Percentiles rank a stretch among this genome's conserved stretches.
phyloP scores from a whole-genome alignment of 2,888 invertebrate species.

The Julus scanicus region DNA sequence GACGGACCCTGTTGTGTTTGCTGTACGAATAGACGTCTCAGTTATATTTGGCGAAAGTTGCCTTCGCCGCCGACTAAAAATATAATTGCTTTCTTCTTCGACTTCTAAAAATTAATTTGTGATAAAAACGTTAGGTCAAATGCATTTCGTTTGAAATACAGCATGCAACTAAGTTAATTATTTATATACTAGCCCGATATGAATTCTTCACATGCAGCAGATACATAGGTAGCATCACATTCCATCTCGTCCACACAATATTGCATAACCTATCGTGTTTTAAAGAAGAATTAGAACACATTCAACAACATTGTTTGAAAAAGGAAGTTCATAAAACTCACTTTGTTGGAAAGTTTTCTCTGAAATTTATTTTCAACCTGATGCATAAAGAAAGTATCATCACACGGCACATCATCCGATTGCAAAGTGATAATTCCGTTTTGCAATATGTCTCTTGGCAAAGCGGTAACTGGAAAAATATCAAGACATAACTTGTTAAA shows the following conservation, averaged over 20 bases:
- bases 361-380: slow-evolving; percentile 61
- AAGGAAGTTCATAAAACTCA: slow-evolving; percentile 57
- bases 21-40: background rate
- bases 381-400: slow-evolving; percentile 66
- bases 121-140: background rate
- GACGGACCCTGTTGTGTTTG: background rate
- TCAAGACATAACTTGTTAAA: background rate
- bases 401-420: slow-evolving; percentile 66
- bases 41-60: background rate
- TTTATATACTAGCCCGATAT: slow-evolving; percentile 8
- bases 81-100: slow-evolving; percentile 51
- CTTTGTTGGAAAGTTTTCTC: slow-evolving; percentile 63
- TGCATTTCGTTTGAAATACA: background rate
- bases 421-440: slow-evolving; percentile 68
- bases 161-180: background rate
- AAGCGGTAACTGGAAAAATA: slow-evolving; percentile 66
- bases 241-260: slow-evolving; percentile 52
- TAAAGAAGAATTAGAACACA: background rate
- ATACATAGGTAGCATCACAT: slow-evolving; percentile 52
- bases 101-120: background rate
- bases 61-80: slow-evolving; percentile 40
- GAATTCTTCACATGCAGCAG: slow-evolving; percentile 51
- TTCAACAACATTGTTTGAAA: background rate
- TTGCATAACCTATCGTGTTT: slow-evolving; percentile 25
- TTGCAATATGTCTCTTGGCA: slow-evolving; percentile 69